phyloP scores from a whole-genome alignment of 2,888 invertebrate species.

The Argynnis bischoffii region DNA sequence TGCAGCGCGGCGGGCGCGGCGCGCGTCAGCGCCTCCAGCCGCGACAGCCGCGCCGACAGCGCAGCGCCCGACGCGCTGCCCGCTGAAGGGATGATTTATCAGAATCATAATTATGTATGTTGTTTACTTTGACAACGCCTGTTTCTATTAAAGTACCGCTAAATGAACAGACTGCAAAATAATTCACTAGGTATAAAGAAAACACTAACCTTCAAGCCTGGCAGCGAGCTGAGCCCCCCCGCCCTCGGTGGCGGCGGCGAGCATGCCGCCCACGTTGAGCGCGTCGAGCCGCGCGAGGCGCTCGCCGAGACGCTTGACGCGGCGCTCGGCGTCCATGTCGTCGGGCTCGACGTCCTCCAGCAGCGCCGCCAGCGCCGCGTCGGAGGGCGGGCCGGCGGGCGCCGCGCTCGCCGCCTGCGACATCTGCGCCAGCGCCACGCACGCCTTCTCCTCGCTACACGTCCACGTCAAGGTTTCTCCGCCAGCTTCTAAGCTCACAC shows the following conservation, averaged over 20 bases:
- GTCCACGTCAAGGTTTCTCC: slow-evolving; percentile 46
- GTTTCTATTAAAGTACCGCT: too few relatives aligned
- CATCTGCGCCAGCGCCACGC: slow-evolving; percentile 42
- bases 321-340: slow-evolving; percentile 90
- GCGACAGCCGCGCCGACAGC: slow-evolving; percentile 82
- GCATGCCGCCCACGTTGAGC: slow-evolving; percentile 91
- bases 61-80: slow-evolving; percentile 87
- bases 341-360: slow-evolving; percentile 90
- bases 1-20: slow-evolving; percentile 59
- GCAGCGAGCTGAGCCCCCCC: slow-evolving; percentile 84
- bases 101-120: too few relatives aligned
- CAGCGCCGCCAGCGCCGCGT: slow-evolving; percentile 84
- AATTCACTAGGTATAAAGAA: background rate
- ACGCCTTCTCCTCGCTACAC: slow-evolving; percentile 41
- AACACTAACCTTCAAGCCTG: slow-evolving; percentile 65
- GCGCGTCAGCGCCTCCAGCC: slow-evolving; percentile 80
- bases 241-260: slow-evolving; percentile 85
- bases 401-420: slow-evolving; percentile 76
- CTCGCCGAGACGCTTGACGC: slow-evolving; percentile 87
- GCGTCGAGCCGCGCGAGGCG: slow-evolving; percentile 88
- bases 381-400: slow-evolving; percentile 88
- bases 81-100: slow-evolving; percentile 49
- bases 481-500: slow-evolving; percentile 44
- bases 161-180: background rate
- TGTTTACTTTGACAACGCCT: too few relatives aligned